Base-by-base conservation (phyloP, 2,888 invertebrate genomes). In the Stenotaenia linearis region DNA sequence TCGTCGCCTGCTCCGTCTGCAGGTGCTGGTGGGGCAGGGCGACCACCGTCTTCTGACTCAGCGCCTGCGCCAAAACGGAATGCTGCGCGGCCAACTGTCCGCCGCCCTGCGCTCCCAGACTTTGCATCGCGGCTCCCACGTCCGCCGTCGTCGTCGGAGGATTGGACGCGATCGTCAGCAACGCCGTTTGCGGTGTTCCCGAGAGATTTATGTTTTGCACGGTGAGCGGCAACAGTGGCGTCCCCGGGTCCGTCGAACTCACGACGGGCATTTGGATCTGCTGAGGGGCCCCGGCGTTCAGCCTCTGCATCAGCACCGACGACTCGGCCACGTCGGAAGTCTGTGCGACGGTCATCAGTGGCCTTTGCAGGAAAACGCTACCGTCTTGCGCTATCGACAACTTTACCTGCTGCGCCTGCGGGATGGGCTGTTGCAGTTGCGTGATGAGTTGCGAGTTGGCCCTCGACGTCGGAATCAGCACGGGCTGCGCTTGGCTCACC, bases 381-480 rank as follows among this genome's bases (percentile, higher is more conserved):
- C 84, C 84, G 80, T 83, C 84, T 30, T 82, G 83, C 28, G 82
- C 81, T 15, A 84, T 75, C 7, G 83, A 80, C 30, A 84, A 40
- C 78, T 83, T 83, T 28, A 84, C 23, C 77, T 83, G 83, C 40
- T 82, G 69, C 69, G 28, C 61, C 61, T 15, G 15, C 69, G 35
- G n/a, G 2, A 78, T 40, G 15, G 80, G 78, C 35, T 80, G 80
- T 32, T 81, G 81, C 30, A 81, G 74, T 25, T 81, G 81, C 32
- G 81, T 77, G 28, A 81, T 25, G 7, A 81, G 56, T 21, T 75
- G 79, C 15, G 81, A 81, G 30, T 75, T 78, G 21, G 78, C 69
- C 3, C 37, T 40, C 18, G 78, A 56, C 61, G 35, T 37, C n/a
- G 77, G 28, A 6, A 77, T 40, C 25, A 23, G 40, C 35, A n/a